A percentile compares a stretch with the other conserved stretches of the same genome.
Evolutionary conservation across 2,797 vertebrate species (phyloP).

Genomic region (Neomorphus geoffroyi): DNA sequence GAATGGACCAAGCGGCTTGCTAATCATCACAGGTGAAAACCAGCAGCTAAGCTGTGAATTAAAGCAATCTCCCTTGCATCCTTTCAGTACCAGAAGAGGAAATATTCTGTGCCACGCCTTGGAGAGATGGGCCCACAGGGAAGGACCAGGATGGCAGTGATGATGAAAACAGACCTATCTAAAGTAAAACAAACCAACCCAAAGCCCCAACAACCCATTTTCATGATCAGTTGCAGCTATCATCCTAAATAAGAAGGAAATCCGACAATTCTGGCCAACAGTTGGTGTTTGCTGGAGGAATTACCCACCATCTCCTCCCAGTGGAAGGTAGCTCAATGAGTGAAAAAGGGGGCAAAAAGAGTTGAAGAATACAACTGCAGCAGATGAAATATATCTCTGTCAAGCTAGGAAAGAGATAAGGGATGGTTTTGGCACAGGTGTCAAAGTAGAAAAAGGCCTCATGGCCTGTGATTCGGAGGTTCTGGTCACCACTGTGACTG

Average conservation of each 20-base stretch:
- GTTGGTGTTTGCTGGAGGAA: neutral
- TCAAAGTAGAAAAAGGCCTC: neutral
- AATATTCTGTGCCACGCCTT: neutral
- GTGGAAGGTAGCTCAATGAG: neutral
- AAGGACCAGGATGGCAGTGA: neutral
- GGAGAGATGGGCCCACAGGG: neutral
- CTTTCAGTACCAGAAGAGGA: neutral
- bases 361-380: neutral
- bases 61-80: neutral
- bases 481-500: neutral
- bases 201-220: neutral
- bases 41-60: neutral
- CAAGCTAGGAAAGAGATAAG: neutral
- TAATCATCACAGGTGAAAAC: neutral
- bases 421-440: neutral
- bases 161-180: neutral
- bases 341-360: neutral
- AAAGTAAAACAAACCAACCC: neutral
- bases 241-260: neutral
- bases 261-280: neutral
- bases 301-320: neutral
- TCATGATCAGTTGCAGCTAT: neutral
- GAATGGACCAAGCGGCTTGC: neutral
- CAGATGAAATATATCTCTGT: neutral
- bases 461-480: neutral